Conservation (phyloP, 2,113 vertebrate genomes). For the Elephantulus edwardii region DNA sequence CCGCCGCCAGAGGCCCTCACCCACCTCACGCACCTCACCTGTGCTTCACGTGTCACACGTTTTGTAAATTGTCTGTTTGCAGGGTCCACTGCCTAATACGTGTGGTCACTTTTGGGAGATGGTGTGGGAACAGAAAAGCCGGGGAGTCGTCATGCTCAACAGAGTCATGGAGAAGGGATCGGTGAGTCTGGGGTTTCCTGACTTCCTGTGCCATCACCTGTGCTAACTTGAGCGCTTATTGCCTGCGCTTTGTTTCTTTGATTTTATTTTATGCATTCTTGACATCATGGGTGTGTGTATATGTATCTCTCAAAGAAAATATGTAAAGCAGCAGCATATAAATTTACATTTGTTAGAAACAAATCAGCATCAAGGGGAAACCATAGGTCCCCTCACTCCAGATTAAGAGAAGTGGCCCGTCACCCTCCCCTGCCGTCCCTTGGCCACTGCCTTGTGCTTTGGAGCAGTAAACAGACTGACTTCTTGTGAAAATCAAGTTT, state of each 20-base stretch:
- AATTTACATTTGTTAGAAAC: background rate
- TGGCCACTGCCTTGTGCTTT: rapidly evolving
- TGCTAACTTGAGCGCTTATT: background rate
- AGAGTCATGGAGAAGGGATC: conserved; percentile 98
- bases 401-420: rapidly evolving
- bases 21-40: too few relatives aligned
- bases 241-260: background rate
- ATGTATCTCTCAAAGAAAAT: conserved; percentile 4
- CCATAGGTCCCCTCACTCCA: too few relatives aligned
- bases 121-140: conserved; percentile 97
- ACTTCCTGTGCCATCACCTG: background rate
- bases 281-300: background rate
- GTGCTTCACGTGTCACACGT: background rate
- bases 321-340: background rate
- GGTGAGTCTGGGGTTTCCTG: conserved; percentile 82
- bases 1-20: rapidly evolving
- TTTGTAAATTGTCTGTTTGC: conserved; percentile 75
- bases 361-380: background rate
- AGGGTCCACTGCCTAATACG: conserved; percentile 97
- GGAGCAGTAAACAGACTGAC: rapidly evolving
- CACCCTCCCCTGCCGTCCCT: rapidly evolving
- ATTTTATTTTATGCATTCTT: background rate
- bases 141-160: conserved; percentile 98
- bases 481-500: background rate
- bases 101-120: conserved; percentile 99